These are phyloP conservation scores for Passer montanus DNA, from an alignment of 2,113 vertebrate species.

Conservation along the genomic window DNA sequence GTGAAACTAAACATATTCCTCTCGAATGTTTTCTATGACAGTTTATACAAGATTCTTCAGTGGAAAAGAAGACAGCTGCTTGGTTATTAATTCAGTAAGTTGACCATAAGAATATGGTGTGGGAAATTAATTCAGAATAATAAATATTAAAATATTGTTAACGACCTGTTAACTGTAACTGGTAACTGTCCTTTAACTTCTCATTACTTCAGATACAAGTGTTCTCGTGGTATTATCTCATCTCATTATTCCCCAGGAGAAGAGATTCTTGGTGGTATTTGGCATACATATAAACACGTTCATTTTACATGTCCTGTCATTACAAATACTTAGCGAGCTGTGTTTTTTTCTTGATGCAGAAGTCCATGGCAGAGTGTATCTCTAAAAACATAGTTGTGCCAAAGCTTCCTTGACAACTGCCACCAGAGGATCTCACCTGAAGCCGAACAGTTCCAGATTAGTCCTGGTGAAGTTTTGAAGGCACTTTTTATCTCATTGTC, in stretches of 20 bases:
- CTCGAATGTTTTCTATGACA: not conserved
- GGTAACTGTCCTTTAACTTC: not conserved
- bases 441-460: not conserved
- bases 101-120: not conserved
- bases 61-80: not conserved
- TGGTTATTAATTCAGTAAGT: not conserved
- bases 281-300: not conserved
- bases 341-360: not conserved
- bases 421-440: not conserved
- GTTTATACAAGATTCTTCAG: not conserved
- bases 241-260: not conserved
- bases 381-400: not conserved
- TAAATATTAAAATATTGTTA: not conserved
- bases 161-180: not conserved
- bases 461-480: not conserved
- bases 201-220: slow-evolving; percentile 14
- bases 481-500: not conserved
- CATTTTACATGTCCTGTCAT: not conserved
- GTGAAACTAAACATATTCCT: not conserved
- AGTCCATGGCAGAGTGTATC: not conserved
- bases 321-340: not conserved
- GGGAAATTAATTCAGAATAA: not conserved
- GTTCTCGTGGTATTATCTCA: not conserved
- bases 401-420: not conserved
- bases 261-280: not conserved